Conservation (phyloP, 2,113 vertebrate genomes). For the Chloroceryle aenea region DNA sequence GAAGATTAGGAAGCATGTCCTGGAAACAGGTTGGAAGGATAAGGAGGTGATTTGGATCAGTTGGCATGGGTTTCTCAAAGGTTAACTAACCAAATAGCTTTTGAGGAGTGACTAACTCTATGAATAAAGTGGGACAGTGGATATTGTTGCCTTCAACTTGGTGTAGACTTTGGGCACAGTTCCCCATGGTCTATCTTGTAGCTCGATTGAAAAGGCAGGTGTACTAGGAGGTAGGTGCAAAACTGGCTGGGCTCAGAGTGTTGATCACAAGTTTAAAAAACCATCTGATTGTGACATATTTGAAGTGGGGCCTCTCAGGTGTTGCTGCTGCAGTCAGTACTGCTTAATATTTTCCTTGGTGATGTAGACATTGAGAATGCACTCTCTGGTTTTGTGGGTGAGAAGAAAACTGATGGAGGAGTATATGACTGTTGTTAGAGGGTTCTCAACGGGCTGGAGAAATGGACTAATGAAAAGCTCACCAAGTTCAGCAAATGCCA, state of each 20-base stretch:
- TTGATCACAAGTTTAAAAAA: background rate
- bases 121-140: background rate
- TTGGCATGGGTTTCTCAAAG: background rate
- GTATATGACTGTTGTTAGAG: background rate
- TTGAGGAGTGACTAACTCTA: background rate
- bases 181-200: background rate
- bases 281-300: background rate
- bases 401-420: background rate
- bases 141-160: background rate
- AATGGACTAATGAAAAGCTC: background rate
- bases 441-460: background rate
- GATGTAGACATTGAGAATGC: background rate
- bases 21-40: background rate
- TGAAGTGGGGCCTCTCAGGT: background rate
- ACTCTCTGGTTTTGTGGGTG: background rate
- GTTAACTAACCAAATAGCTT: background rate
- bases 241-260: background rate
- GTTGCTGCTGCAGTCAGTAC: background rate
- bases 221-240: background rate
- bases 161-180: background rate
- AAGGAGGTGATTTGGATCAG: background rate
- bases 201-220: background rate
- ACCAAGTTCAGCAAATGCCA: background rate
- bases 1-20: background rate
- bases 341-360: background rate